These are phyloP conservation scores for Drosophila watanabei DNA, from an alignment of 1,140 invertebrate species.

Conservation along the genomic window DNA sequence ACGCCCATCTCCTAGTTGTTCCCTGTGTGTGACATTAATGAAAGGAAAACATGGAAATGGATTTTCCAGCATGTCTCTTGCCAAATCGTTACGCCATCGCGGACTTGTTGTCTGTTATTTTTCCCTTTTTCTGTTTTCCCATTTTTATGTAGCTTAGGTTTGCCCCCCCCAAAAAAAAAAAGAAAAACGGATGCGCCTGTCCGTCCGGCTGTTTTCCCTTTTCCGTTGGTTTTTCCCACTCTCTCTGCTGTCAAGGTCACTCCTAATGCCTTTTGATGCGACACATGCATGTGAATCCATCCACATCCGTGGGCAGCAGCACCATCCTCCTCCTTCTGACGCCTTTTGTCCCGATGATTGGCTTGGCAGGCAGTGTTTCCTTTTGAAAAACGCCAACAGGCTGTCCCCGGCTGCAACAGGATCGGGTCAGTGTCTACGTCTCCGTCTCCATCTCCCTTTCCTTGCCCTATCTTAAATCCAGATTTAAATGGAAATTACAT, in stretches of 20 bases:
- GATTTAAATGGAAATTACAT: conserved; percentile 22
- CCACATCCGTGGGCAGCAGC: not conserved
- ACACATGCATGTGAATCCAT: conserved; percentile 42
- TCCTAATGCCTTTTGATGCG: conserved; percentile 52
- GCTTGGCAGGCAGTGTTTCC: conserved; percentile 31
- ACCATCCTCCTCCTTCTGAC: not conserved
- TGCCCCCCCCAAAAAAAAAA: no score
- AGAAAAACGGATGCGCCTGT: conserved; percentile 33
- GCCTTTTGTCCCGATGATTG: conserved; percentile 35
- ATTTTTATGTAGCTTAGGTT: conserved; percentile 8
- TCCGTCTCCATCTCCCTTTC: not conserved
- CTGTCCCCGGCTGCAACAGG: conserved; percentile 34
- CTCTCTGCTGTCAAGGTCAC: conserved; percentile 52
- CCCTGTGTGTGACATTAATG: conserved; percentile 58
- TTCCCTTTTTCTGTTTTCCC: conserved; percentile 15
- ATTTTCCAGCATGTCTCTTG: conserved; percentile 41
- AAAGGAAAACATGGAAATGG: conserved; percentile 66
- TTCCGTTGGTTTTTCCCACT: not conserved
- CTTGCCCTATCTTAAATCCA: not conserved
- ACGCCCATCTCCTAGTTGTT: not conserved
- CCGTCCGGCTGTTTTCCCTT: conserved; percentile 10
- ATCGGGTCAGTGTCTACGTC: not conserved
- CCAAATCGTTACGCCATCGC: conserved; percentile 62
- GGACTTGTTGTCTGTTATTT: conserved; percentile 32
- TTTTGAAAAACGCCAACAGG: conserved; percentile 21